Evolutionary conservation across 2,797 vertebrate species (phyloP).

Genomic region (Paramormyrops hopkinsi): DNA sequence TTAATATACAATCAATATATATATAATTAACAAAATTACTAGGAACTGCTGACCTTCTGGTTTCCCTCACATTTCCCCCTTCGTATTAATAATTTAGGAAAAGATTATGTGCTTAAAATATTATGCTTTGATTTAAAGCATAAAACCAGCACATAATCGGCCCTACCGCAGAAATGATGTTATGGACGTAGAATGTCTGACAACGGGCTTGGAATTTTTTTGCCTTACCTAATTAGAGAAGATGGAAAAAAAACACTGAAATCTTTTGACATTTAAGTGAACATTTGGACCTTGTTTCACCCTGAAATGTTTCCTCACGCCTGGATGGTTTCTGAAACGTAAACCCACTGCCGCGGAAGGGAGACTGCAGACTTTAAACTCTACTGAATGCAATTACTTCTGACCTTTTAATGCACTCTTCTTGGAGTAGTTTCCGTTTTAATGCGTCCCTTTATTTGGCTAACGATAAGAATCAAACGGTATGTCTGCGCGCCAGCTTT

Average conservation of each 20-base stretch:
- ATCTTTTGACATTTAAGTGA: conserved; percentile 42
- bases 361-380: not conserved
- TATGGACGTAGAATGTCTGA: not conserved
- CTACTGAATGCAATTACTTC: not conserved
- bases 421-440: not conserved
- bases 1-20: not conserved
- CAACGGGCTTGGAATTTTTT: conserved; percentile 46
- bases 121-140: conserved; percentile 2
- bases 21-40: not conserved
- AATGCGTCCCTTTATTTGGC: not conserved
- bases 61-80: not conserved
- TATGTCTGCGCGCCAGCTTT: not conserved
- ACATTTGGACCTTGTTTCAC: conserved; percentile 24
- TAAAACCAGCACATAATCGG: not conserved
- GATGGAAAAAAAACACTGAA: conserved; percentile 41
- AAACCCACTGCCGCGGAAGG: not conserved
- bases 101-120: conserved; percentile 13
- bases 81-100: not conserved
- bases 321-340: not conserved
- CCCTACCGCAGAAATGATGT: not conserved
- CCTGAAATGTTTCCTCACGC: not conserved
- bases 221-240: conserved; percentile 51
- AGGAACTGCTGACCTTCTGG: not conserved
- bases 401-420: not conserved
- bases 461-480: not conserved